phyloP scores from a whole-genome alignment of 2,797 vertebrate genomes.

The Cottoperca gobio region DNA sequence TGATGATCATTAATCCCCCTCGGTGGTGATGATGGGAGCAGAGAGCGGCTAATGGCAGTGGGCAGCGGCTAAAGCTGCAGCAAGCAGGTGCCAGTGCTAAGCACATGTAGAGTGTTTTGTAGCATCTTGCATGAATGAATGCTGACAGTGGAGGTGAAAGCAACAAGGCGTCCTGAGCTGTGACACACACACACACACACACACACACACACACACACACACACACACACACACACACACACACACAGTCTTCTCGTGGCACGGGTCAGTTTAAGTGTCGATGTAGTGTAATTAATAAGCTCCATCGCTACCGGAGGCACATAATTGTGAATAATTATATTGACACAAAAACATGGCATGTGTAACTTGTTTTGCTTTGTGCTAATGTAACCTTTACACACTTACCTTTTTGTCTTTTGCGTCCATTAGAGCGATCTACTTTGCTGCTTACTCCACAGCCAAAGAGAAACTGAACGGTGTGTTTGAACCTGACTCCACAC shows the following conservation, averaged over 20 bases:
- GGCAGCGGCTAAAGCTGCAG: slow-evolving; percentile 22
- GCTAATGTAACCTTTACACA: background rate
- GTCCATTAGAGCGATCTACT: slow-evolving; percentile 95
- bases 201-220: too few species aligned
- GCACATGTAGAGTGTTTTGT: slow-evolving; percentile 67
- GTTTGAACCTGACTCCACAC: slow-evolving; percentile 93
- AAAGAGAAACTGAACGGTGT: slow-evolving; percentile 94
- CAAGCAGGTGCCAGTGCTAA: slow-evolving; percentile 40
- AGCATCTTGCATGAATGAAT: slow-evolving; percentile 23
- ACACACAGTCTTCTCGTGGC: too few species aligned
- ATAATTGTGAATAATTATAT: slow-evolving; percentile 12
- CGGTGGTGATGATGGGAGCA: slow-evolving; percentile 28
- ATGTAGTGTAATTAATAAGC: slow-evolving; percentile 40
- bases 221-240: too few species aligned
- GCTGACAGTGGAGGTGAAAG: slow-evolving; percentile 5
- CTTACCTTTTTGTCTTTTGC: slow-evolving; percentile 36
- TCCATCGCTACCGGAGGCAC: background rate
- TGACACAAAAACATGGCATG: background rate
- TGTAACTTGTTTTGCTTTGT: slow-evolving; percentile 2
- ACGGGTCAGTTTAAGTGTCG: slow-evolving; percentile 20
- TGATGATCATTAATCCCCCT: slow-evolving; percentile 19
- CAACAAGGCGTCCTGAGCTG: slow-evolving; percentile 5
- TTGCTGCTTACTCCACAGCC: slow-evolving; percentile 96
- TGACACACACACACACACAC: too few species aligned
- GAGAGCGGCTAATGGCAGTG: slow-evolving; percentile 60